Conservation (phyloP, 2,888 invertebrate species). For the Pyrocoelia pectoralis region DNA sequence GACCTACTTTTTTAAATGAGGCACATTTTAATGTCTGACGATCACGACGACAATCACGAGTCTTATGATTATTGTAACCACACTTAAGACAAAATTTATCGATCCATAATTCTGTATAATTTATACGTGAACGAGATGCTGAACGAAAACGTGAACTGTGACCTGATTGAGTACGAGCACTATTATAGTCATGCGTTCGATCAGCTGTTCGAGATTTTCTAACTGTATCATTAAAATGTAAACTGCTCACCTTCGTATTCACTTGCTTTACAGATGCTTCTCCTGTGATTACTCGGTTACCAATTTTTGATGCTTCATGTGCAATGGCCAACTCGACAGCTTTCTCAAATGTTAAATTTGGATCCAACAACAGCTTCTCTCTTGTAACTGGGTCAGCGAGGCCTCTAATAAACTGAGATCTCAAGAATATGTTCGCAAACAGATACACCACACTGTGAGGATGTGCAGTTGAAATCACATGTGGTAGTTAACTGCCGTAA, state of each 20-base stretch:
- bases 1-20: background rate
- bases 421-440: background rate
- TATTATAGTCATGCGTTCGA: background rate
- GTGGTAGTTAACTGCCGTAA: background rate
- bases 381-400: background rate
- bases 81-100: slow-evolving; percentile 7
- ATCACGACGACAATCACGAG: background rate
- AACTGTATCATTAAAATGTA: too few species aligned
- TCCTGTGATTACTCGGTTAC: background rate
- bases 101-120: background rate
- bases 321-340: background rate
- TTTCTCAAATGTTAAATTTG: slow-evolving; percentile 2
- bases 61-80: background rate
- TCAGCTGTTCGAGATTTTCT: too few species aligned
- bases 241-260: too few species aligned
- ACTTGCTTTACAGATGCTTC: background rate
- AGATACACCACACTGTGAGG: background rate
- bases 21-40: background rate
- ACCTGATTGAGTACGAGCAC: background rate
- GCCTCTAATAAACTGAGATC: background rate
- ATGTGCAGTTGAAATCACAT: background rate
- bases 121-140: background rate
- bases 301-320: background rate
- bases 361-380: background rate
- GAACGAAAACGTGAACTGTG: background rate